Percentiles rank a stretch among this genome's conserved stretches.
Evolutionary conservation across 2,888 invertebrate genomes (phyloP).

Genomic region (Drosophila paucipuncta): DNA sequence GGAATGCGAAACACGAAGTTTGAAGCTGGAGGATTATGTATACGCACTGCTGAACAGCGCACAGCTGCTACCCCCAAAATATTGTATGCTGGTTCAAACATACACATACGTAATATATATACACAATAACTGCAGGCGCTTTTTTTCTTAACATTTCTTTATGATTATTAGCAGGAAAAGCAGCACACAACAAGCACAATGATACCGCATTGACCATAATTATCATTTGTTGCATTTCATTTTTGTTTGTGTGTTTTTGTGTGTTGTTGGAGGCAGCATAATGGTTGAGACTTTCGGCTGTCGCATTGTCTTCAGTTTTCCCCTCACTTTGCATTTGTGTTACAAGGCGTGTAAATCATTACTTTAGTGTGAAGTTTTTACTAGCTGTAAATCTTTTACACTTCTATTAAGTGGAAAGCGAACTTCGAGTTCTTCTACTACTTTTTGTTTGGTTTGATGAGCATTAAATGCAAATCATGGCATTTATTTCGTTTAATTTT

Average conservation of each 20-base stretch:
- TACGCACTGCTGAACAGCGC: slow-evolving; percentile 61
- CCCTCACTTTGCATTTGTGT: slow-evolving; percentile 4
- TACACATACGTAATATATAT: slow-evolving; percentile 6
- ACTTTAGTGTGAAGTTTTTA: slow-evolving; percentile 30
- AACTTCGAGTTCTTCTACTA: slow-evolving; percentile 13
- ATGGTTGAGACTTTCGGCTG: slow-evolving; percentile 33
- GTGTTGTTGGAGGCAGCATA: slow-evolving; percentile 1
- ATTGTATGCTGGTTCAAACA: slow-evolving; percentile 20
- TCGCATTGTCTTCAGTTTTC: slow-evolving; percentile 45
- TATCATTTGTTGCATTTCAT: slow-evolving; percentile 75
- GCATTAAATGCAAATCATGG: slow-evolving; percentile 63
- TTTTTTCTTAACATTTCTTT: slow-evolving; percentile 65
- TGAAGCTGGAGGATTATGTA: slow-evolving; percentile 64
- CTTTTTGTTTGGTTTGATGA: slow-evolving; percentile 11
- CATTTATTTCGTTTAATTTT: slow-evolving; percentile 42
- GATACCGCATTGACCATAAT: slow-evolving; percentile 65
- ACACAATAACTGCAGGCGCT: slow-evolving; percentile 57
- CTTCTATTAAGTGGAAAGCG: slow-evolving; percentile 49
- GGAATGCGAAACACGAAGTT: slow-evolving; percentile 51
- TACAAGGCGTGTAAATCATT: slow-evolving; percentile 51
- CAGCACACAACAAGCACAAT: slow-evolving; percentile 43
- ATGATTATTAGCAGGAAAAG: slow-evolving; percentile 43
- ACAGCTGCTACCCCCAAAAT: slow-evolving; percentile 41
- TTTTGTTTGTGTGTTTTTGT: slow-evolving; percentile 19
- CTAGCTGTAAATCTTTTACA: slow-evolving; percentile 51